Evolutionary conservation across 1,140 invertebrate genomes (phyloP), one percentile per base, ranked within the genome.

Genomic region (Aleiodes sp.): DNA sequence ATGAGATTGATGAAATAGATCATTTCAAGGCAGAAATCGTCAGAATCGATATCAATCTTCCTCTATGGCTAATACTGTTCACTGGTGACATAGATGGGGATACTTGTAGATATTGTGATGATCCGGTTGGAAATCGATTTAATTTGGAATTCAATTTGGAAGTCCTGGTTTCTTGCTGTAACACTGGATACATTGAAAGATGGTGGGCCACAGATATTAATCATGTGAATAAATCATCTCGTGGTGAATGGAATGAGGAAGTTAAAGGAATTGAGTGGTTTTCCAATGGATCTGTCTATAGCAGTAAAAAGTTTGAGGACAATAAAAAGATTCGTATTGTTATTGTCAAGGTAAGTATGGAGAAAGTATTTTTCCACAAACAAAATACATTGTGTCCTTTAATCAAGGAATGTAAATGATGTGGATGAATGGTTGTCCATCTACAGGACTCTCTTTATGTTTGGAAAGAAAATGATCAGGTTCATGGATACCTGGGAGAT

Each of bases 21-120:
- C 12, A 16, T 43, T 43, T 43, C 39, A 16, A 1, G 10, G 7
- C 4, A 43, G 4, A 16, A 1, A 43, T 4, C 3, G 7, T 10
- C 7, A 43, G 4, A 4, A 4, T 16, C n/a, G 19, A 16, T 12
- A 3, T 1, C 1, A 43, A 16, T 16, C 6, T 16, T 4, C 14
- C n/a, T 16, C n/a, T 16, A 16, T 80, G 78, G 79, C 21, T 80
- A 1, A 14, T 80, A 4, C 14, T 78, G n/a, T 80, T 80, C 31
- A 62, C 73, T 9, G 62, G 57, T 1, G 26, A 56, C 3, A 6
- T 10, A 0, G 46, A 29, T 1, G 33, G 52, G 14, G 16, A 66
- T 0, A 16, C 73, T 12, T 33, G 62, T 12, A 2, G 60, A 4
- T 56, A 65, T 14, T 72, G 67, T 52, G 10, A 41, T 8, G 31